These are phyloP conservation scores for Lagopus leucura DNA, from an alignment of 2,113 vertebrate genomes.

Conservation along the genomic window DNA sequence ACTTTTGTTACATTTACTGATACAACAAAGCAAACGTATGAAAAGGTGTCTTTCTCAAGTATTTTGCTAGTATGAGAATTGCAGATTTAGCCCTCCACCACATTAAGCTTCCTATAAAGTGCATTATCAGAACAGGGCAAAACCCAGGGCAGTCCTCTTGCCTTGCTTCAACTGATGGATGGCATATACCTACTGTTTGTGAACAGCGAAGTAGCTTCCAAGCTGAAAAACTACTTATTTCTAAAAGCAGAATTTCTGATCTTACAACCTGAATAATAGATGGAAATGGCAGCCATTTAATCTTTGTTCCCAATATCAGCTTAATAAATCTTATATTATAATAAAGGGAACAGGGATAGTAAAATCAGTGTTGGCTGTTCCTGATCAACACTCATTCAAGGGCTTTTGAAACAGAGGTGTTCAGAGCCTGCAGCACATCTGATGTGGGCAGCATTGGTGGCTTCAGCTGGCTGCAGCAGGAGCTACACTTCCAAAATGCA, in stretches of 20 bases:
- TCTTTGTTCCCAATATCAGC: background rate
- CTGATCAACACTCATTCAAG: background rate
- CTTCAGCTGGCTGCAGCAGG: too few relatives aligned
- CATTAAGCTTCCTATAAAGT: background rate
- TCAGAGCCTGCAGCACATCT: too few relatives aligned
- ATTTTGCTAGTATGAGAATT: background rate
- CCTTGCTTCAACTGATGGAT: background rate
- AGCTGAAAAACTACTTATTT: background rate
- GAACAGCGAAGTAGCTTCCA: background rate
- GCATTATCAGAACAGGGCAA: background rate
- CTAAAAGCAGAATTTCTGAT: background rate
- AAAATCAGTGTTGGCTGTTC: background rate
- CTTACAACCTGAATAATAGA: background rate
- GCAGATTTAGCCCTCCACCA: background rate
- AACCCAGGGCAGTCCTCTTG: background rate
- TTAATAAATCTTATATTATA: background rate
- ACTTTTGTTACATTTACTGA: background rate
- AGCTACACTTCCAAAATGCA: too few relatives aligned
- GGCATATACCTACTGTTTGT: background rate
- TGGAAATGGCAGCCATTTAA: background rate
- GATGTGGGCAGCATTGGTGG: too few relatives aligned
- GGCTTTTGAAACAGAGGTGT: too few relatives aligned
- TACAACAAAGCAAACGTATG: background rate
- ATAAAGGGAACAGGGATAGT: background rate
- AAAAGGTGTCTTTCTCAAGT: background rate